phyloP scores from a whole-genome alignment of 2,888 invertebrate genomes.

The Meiosimyza platycephala region DNA sequence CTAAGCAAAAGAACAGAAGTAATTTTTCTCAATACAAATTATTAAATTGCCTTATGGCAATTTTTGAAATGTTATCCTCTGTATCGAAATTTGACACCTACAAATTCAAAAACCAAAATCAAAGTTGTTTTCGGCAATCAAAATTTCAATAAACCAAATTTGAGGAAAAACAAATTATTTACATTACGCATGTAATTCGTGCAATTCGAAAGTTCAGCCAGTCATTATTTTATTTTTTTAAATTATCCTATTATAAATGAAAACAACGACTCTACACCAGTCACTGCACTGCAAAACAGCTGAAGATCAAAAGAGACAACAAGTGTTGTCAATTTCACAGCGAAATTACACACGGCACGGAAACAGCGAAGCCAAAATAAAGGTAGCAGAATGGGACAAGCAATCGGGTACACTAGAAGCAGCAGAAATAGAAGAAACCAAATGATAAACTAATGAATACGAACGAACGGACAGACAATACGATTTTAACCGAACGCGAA shows the following conservation, averaged over 20 bases:
- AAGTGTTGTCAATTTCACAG: not conserved
- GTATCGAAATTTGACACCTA: too few relatives aligned
- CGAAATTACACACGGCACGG: not conserved
- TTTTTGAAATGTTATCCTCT: too few relatives aligned
- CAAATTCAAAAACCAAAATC: too few relatives aligned
- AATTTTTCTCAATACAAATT: too few relatives aligned
- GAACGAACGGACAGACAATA: conserved; percentile 15
- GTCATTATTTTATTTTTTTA: too few relatives aligned
- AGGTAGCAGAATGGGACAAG: conserved; percentile 34
- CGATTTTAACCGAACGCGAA: conserved; percentile 17
- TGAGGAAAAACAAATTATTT: not conserved
- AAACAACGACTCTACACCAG: conserved; percentile 27
- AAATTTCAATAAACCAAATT: not conserved
- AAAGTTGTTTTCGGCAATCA: too few relatives aligned
- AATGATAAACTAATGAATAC: conserved; percentile 19
- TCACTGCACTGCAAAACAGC: not conserved
- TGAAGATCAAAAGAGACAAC: conserved; percentile 26
- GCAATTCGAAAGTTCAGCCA: too few relatives aligned
- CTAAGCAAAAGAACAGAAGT: too few relatives aligned
- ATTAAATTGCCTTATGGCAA: too few relatives aligned
- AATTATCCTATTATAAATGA: conserved; percentile 28
- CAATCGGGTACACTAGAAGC: conserved; percentile 1
- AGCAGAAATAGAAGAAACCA: not conserved
- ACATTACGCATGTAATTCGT: too few relatives aligned
- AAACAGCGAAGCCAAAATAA: not conserved